Evolutionary conservation across 2,888 invertebrate species (phyloP), one percentile per base, ranked within the genome.

Genomic region (Netelia inedita): DNA sequence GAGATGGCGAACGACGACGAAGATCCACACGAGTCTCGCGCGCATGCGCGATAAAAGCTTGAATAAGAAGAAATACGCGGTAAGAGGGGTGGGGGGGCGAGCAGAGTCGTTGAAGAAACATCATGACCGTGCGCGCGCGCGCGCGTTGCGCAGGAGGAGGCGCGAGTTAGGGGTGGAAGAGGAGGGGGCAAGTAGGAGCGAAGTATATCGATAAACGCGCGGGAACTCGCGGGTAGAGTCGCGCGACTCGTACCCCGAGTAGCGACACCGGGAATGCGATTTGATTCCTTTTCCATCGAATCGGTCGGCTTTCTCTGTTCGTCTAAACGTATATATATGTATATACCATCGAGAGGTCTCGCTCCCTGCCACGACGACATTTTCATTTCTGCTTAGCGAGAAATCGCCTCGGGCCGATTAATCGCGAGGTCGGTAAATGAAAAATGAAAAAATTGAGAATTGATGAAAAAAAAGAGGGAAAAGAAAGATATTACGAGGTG

Each of bases 211-310:
- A 88, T 79, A 82, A 85, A 16, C 21, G 46, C 59, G 46, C 59
- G 71, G 63, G 63, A 61, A 28, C 69, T 28, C 28, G 28, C 28
- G 28, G 28, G 50, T 46, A 63, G 57, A 59, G 43, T 41, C 65
- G 55, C 63, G 63, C 35, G 46, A 46, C 46, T 46, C 14, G 46
- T 14, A 14, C 46, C 11, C 46, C 10, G 14, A 46, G 46, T 11
- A 55, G 69, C n/a, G 53, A 16, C 6, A 78, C 79, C 83, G 57
- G 86, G 90, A 91, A 91, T 91, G 91, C 88, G 88, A 91, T 91
- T 92, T 91, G 89, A 90, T 91, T 91, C 89, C 90, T 91, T 90
- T 89, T 89, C 86, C 87, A 91, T 88, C 88, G 28, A 72, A 72
- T 61, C 72, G 53, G 72, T 73, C 81, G 78, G 80, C 80, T 28